A percentile compares a stretch with the other conserved stretches of the same genome.
These are phyloP conservation scores for Nomada lathburiana DNA, from an alignment of 2,888 invertebrate species.

Conservation along the genomic window DNA sequence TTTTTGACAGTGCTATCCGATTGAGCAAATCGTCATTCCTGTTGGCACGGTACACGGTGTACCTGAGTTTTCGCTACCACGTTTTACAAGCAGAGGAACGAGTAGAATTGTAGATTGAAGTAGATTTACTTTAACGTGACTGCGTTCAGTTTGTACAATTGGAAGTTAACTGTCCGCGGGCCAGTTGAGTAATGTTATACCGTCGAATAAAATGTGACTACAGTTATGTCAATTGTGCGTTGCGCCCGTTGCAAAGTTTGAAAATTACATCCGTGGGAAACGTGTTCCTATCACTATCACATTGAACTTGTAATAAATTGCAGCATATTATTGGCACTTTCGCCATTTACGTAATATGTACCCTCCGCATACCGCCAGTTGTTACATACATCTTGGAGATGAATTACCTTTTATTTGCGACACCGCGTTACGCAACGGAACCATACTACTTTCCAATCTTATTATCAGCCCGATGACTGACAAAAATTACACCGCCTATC, in stretches of 20 bases:
- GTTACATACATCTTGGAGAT: conserved; percentile 20
- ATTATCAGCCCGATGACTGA: conserved; percentile 17
- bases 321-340: conserved; percentile 32
- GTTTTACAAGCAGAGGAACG: too few species aligned
- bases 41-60: not conserved
- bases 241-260: not conserved
- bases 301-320: conserved; percentile 35
- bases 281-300: not conserved
- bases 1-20: conserved; percentile 24
- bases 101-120: not conserved
- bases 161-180: too few species aligned
- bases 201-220: not conserved
- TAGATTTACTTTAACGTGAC: not conserved
- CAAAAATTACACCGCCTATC: conserved; percentile 22
- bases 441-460: conserved; percentile 37
- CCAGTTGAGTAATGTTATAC: too few species aligned
- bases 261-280: not conserved
- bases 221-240: too few species aligned
- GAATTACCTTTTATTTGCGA: conserved; percentile 35
- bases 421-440: conserved; percentile 16
- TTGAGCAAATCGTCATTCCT: conserved; percentile 1
- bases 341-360: conserved; percentile 13
- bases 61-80: not conserved
- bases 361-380: conserved; percentile 7
- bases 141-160: too few species aligned